phyloP scores from a whole-genome alignment of 2,113 vertebrate genomes.

The Lepus europaeus region DNA sequence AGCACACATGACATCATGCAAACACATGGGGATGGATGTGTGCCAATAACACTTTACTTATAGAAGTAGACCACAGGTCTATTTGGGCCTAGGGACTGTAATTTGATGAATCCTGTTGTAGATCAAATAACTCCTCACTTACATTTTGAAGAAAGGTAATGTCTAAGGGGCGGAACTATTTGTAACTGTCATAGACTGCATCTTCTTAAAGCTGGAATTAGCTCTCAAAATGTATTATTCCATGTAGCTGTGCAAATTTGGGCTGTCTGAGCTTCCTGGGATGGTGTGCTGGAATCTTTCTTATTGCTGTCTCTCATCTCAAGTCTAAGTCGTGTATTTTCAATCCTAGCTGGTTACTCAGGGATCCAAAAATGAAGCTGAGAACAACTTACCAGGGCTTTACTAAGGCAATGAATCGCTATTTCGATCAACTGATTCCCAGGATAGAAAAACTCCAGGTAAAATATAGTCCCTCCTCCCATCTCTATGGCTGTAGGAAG shows the following conservation, averaged over 20 bases:
- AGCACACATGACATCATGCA: too few species aligned
- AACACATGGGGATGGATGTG: not conserved
- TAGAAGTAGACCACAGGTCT: not conserved
- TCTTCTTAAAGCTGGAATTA: not conserved
- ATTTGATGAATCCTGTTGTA: not conserved
- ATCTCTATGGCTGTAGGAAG: not conserved
- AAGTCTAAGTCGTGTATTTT: not conserved
- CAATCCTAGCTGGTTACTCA: slow-evolving; percentile 92
- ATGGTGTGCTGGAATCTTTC: not conserved
- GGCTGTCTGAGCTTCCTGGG: not conserved
- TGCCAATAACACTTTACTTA: not conserved
- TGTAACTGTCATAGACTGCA: not conserved
- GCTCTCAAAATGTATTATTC: not conserved
- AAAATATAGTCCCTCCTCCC: not conserved
- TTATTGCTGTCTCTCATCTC: not conserved
- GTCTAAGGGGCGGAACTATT: not conserved
- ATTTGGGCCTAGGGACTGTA: not conserved
- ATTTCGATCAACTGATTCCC: slow-evolving; percentile 92
- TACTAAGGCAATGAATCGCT: slow-evolving; percentile 90
- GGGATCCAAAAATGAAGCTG: slow-evolving; percentile 92
- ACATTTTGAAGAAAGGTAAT: not conserved
- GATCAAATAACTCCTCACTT: not conserved
- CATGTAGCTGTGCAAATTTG: too few species aligned
- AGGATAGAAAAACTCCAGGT: slow-evolving; percentile 92
- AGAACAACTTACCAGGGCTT: slow-evolving; percentile 94